Base-by-base conservation (phyloP, 2,888 invertebrate species). In the Rhingia campestris region DNA sequence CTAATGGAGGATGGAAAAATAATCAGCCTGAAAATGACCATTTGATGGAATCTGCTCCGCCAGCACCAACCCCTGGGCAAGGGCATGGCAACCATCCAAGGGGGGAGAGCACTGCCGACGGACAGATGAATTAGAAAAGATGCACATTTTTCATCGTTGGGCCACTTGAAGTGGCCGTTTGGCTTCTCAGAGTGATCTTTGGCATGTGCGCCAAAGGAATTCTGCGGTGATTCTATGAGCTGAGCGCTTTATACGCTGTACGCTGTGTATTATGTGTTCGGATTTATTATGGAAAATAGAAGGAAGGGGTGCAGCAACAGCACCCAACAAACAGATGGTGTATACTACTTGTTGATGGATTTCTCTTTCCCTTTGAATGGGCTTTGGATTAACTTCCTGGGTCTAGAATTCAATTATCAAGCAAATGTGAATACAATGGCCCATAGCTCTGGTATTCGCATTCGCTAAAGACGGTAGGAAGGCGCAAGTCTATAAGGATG, bases 21-120 rank as follows among this genome's bases (percentile, higher is more conserved):
- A 84, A 84, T 84, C 84, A 84, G 74, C 70, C 54, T 84, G 84
- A 70, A 84, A 84, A 84, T 84, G 74, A 80, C 80, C 80, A 75
- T 84, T 84, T 84, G 80, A 80, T 84, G 70, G 84, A 80, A 70
- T 54, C 74, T 67, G 77, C 77, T 10, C 49, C 82, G 64, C 51
- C 64, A 54, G 45, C 22, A 45, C 9, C 33, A 73, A 64, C 74
- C 80, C 70, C 59, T 74, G 70, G 74, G 54, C 70, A 80, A 70
- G 80, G 69, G 84, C 74, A 80, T 22, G 22, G 32, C 47, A 12
- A 39, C 53, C 35, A 32, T 33, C 51, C 22, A 37, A 39, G 37
- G 59, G 73, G 56, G 69, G 58, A 22, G 64, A 64, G 49, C 66
- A n/a, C 58, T 35, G 43, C 9, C 37, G 67, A 59, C 59, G 58